Evolutionary conservation across 1,140 invertebrate genomes (phyloP), one percentile per base, ranked within the genome.

Genomic region (Eurosta solidaginis): DNA sequence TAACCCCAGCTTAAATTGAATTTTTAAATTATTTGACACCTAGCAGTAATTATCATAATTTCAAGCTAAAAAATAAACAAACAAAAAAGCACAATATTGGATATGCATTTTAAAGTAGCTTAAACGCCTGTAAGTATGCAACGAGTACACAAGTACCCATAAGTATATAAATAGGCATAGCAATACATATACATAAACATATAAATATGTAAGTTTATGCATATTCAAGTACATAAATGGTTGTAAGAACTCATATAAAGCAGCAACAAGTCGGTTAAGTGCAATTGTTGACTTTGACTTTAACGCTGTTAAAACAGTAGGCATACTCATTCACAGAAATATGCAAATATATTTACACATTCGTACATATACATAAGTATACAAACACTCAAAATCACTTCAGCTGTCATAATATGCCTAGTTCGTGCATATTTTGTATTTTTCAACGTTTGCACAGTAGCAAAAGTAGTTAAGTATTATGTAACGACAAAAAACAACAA

Each of bases 231-330:
- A 17, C 40, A 33, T 68, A 42, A 68, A 10, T 68, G 27, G 33
- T 7, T 29, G 33, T 22, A 42, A 6, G 9, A 22, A 22, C 33
- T 17, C 7, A 12, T 33, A 12, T 40, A 59, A 33, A 36, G 59
- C n/a, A 68, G 59, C 59, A 68, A 68, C 59, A 68, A 68, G 59
- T 68, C 59, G 59, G 59, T 68, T 68, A 68, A 68, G 59, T 68
- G 33, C n/a, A 20, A 9, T 33, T 40, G 59, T 68, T 68, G 59
- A 68, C 59, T 68, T 68, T 68, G 59, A 68, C 59, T 68, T 68
- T 68, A 40, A 40, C 59, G 59, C 59, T 40, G 59, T n/a, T 6
- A 68, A 33, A 29, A 40, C n/a, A n/a, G n/a, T n/a, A n/a, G n/a
- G n/a, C n/a, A n/a, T n/a, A n/a, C n/a, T n/a, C n/a, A n/a, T n/a